phyloP scores from a whole-genome alignment of 2,113 vertebrate species.

The Genyomyrus donnyi region DNA sequence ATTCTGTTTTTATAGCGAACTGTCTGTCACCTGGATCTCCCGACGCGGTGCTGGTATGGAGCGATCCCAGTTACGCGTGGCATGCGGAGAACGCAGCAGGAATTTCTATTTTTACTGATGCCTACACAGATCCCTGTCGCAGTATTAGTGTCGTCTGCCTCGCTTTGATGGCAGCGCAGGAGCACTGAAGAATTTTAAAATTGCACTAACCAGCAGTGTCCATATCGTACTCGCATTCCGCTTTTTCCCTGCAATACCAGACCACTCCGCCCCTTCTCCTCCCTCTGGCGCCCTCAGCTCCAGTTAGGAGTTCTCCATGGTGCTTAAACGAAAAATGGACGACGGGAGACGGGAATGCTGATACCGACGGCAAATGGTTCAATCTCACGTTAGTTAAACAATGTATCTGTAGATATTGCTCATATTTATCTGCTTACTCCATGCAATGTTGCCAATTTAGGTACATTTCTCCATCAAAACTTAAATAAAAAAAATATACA shows the following conservation, averaged over 20 bases:
- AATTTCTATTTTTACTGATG: conserved; percentile 18
- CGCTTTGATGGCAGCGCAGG: background rate
- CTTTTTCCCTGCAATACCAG: background rate
- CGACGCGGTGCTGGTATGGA: background rate
- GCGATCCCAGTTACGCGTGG: background rate
- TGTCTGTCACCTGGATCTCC: background rate
- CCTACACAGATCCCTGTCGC: background rate
- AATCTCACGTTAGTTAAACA: background rate
- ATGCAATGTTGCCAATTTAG: background rate
- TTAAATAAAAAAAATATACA: background rate
- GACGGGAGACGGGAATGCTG: background rate
- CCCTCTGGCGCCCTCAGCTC: conserved; percentile 17
- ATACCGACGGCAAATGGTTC: background rate
- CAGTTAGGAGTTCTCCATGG: conserved; percentile 60
- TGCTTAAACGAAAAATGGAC: conserved; percentile 48
- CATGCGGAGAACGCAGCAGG: conserved; percentile 1
- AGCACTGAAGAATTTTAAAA: background rate
- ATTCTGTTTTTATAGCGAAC: background rate
- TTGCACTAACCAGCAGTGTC: conserved; percentile 2
- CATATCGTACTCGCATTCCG: background rate
- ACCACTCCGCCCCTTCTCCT: conserved; percentile 29
- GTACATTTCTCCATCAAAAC: background rate
- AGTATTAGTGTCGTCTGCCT: background rate
- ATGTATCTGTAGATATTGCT: background rate
- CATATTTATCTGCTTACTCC: background rate